Conservation (phyloP, 37 sponge, comb jelly and placozoan species). For the Lycopodina hypogea region DNA sequence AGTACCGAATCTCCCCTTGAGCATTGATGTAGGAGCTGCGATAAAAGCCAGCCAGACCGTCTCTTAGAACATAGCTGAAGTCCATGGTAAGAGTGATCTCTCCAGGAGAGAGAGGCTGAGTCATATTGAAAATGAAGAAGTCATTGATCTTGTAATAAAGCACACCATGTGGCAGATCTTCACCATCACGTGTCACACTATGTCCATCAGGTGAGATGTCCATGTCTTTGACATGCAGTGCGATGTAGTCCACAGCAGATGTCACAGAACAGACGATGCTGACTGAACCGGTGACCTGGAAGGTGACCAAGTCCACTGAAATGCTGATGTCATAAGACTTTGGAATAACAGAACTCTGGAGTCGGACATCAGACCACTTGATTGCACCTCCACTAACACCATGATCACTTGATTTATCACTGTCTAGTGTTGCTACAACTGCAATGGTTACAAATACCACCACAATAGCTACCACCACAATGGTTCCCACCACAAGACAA, state of each 20-base stretch:
- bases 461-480: constrained; percentile 18
- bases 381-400: not conserved
- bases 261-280: constrained; percentile 33
- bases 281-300: constrained; percentile 52
- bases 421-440: not conserved
- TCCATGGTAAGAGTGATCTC: constrained; percentile 14
- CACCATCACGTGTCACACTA: constrained; percentile 1
- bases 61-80: constrained; percentile 63
- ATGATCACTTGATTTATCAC: not conserved
- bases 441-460: constrained; percentile 15
- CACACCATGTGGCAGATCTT: not conserved
- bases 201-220: constrained; percentile 8
- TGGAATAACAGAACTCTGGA: constrained; percentile 60
- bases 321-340: constrained; percentile 49
- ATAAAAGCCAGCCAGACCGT: constrained; percentile 79
- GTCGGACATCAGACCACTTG: constrained; percentile 65
- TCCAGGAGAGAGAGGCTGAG: not conserved
- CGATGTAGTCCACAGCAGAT: constrained; percentile 18
- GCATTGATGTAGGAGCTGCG: constrained; percentile 58
- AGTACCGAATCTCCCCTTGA: constrained; percentile 22
- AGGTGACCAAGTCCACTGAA: constrained; percentile 44
- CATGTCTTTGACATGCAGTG: constrained; percentile 75
- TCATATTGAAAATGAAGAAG: constrained; percentile 53
- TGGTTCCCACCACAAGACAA: constrained; percentile 34
- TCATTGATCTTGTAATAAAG: constrained; percentile 37